phyloP scores from a whole-genome alignment of 2,888 invertebrate species.

The Drosophila siamana region DNA sequence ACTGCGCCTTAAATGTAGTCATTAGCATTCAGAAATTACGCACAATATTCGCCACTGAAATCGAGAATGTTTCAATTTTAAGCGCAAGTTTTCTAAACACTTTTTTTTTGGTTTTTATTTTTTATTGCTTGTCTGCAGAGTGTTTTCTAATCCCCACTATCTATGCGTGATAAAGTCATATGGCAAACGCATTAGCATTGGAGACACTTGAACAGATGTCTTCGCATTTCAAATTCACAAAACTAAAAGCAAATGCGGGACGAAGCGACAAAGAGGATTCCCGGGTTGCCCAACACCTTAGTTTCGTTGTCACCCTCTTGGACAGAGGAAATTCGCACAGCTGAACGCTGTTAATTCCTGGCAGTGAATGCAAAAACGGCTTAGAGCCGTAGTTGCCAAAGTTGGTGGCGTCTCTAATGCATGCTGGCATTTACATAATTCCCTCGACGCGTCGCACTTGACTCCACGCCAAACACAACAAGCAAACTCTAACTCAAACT shows the following conservation, averaged over 20 bases:
- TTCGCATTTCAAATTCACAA: conserved; percentile 84
- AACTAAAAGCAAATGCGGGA: conserved; percentile 79
- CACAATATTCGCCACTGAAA: conserved; percentile 59
- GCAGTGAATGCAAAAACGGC: conserved; percentile 42
- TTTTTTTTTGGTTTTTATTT: too few species aligned
- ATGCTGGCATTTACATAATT: conserved; percentile 76
- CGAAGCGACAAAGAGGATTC: conserved; percentile 62
- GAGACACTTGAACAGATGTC: conserved; percentile 84
- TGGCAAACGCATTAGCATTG: conserved; percentile 74
- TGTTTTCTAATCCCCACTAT: conserved; percentile 31
- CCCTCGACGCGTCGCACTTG: conserved; percentile 68
- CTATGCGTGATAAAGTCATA: conserved; percentile 32
- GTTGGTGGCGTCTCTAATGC: conserved; percentile 70
- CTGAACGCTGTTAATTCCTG: conserved; percentile 66
- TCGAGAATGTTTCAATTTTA: conserved; percentile 9
- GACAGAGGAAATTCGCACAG: conserved; percentile 70
- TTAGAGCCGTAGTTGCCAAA: conserved; percentile 51
- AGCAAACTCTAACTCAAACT: too few species aligned
- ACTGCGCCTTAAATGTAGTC: conserved; percentile 58
- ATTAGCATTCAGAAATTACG: conserved; percentile 67
- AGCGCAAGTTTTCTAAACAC: neutral
- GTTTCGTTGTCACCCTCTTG: conserved; percentile 70
- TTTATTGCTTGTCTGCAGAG: conserved; percentile 14
- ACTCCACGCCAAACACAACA: too few species aligned
- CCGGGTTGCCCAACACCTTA: conserved; percentile 64